Evolutionary conservation across 1,140 invertebrate species (phyloP), one percentile per base, ranked within the genome.

Genomic region (Philotrypesis tridentata): DNA sequence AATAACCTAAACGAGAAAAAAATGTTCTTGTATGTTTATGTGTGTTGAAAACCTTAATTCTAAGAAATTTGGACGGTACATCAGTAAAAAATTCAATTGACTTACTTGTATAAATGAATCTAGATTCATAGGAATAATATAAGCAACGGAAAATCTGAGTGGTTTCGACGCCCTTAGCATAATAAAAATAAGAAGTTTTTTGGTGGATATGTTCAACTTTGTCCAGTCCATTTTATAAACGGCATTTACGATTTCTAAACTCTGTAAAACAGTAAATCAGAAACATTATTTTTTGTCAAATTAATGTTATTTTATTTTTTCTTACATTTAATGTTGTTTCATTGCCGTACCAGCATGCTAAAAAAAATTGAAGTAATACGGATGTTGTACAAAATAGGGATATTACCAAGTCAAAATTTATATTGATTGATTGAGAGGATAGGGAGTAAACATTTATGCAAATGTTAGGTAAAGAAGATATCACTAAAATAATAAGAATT

Each of bases 281-380:
- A 31, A 14, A n/a, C n/a, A n/a, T n/a, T n/a, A n/a, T n/a, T n/a
- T n/a, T n/a, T n/a, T n/a, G n/a, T n/a, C n/a, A n/a, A n/a, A n/a
- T n/a, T n/a, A n/a, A n/a, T n/a, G n/a, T n/a, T n/a, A n/a, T 43
- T 33, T 48, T 48, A 40, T 27, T 25, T 72, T 25, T 8, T 48
- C 61, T 77, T 73, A 83, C 82, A 29, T 65, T 4, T 29, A 83
- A 61, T 4, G 25, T 65, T 27, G 79, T n/a, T 27, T 74, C 71
- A 68, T 83, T 79, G 14, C 82, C 76, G 61, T 31, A 83, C 82
- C 76, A 79, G 33, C 82, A 83, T 11, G 48, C 21, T 37, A 74
- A 29, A 25, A 55, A 74, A 48, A 83, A 55, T 74, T 79, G 70
- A 0, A 79, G 17, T 1, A 83, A 40, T 1, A 37, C 21, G 27